These are phyloP conservation scores for Dicranocentrus wangi DNA, from an alignment of 2,888 invertebrate species.

Conservation along the genomic window DNA sequence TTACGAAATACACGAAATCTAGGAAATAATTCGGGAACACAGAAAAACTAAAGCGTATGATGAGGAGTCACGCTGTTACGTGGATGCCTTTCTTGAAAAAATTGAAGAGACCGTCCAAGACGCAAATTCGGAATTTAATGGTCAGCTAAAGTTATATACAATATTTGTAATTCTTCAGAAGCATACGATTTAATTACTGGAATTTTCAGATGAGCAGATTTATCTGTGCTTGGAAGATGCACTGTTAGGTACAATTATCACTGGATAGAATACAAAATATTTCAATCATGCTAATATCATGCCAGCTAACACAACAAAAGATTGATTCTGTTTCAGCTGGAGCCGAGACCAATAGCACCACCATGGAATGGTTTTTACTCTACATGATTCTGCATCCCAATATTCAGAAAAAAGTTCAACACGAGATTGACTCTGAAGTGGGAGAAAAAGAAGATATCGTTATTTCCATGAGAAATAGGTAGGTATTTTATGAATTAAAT, in stretches of 20 bases:
- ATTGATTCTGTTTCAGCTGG: constrained; percentile 26
- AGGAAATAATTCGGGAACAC: constrained; percentile 30
- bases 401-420: background rate
- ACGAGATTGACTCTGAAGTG: background rate
- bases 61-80: constrained; percentile 21
- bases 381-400: background rate
- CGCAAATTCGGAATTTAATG: background rate
- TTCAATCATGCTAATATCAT: background rate
- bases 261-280: background rate
- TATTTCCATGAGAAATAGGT: background rate
- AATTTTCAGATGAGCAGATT: constrained; percentile 36
- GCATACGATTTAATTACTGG: background rate
- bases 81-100: constrained; percentile 43
- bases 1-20: background rate
- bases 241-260: constrained; percentile 17
- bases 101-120: constrained; percentile 16
- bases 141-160: background rate
- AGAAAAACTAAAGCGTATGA: background rate
- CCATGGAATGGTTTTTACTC: background rate
- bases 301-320: background rate
- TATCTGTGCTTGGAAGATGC: constrained; percentile 27
- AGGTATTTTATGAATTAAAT: background rate
- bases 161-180: background rate
- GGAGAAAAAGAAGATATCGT: background rate
- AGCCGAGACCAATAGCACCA: constrained; percentile 3